Evolutionary conservation across 2,888 invertebrate genomes (phyloP), one percentile per base, ranked within the genome.

Genomic region (Thalpophila matura): DNA sequence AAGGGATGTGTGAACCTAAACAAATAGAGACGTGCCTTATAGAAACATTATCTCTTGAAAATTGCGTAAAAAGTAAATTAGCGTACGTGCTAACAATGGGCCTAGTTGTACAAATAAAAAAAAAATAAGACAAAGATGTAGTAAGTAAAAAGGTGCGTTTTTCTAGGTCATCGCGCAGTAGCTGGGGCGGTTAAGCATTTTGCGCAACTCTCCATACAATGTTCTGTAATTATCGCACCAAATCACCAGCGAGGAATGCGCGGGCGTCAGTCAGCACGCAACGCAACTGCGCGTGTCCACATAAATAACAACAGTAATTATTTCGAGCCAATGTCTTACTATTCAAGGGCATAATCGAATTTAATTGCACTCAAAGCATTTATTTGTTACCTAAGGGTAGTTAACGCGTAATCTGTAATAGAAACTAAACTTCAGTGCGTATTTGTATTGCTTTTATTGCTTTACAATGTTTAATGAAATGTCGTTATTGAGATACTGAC

Each of bases 211-310:
- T 83, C 69, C 83, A 83, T 85, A 86, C 84, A 88, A 84, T 86
- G 80, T 84, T 79, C 82, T 70, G 85, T 89, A 88, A 92, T 92
- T 91, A 89, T 87, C 84, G 79, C 84, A 80, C 80, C 81, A 85
- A 89, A 89, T 88, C 81, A 83, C 79, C 71, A 71, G 67, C 70
- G 69, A 78, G 84, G 83, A 84, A 86, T 86, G 86, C 80, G 80
- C 76, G 66, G 75, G 77, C 73, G 49, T 66, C 55, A 60, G 71
- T 70, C 68, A 54, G 77, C 90, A 91, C 87, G 89, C 89, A 87
- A 84, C 73, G 70, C 80, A 80, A 81, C 70, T 61, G 68, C 84
- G 89, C 90, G 84, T 89, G 88, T 82, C 80, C 81, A 81, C 82
- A 84, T 79, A 81, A 79, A 77, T 86, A 84, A 87, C 84, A 84